Evolutionary conservation across 2,888 invertebrate genomes (phyloP).

Genomic region (Caradrina kadenii): DNA sequence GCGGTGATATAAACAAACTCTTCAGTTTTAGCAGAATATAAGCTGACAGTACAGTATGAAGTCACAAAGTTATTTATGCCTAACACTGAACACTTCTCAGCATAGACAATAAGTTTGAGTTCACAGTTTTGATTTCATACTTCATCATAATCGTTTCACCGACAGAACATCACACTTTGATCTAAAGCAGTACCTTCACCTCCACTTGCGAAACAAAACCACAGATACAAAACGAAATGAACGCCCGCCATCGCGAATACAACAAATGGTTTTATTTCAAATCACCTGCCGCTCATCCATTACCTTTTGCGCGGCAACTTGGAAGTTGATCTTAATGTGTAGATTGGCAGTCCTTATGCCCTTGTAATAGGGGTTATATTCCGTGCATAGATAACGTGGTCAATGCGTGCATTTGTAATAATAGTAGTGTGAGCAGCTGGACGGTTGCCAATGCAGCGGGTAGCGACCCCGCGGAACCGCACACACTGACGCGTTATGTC

Average conservation of each 20-base stretch:
- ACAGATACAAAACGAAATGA: constrained; percentile 51
- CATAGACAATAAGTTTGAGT: constrained; percentile 46
- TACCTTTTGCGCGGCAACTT: constrained; percentile 58
- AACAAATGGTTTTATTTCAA: constrained; percentile 72
- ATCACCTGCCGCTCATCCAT: constrained; percentile 75
- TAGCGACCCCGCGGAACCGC: constrained; percentile 72
- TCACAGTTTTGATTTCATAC: constrained; percentile 70
- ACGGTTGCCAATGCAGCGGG: constrained; percentile 71
- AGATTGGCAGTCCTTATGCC: constrained; percentile 49
- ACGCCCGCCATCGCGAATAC: constrained; percentile 65
- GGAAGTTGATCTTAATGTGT: constrained; percentile 3
- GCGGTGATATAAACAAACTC: too few relatives aligned
- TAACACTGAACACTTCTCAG: constrained; percentile 21
- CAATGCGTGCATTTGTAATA: constrained; percentile 69
- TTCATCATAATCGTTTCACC: constrained; percentile 56
- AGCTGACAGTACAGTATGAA: constrained; percentile 27
- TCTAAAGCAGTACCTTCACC: constrained; percentile 62
- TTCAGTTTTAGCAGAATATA: neutral
- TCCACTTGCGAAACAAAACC: constrained; percentile 55
- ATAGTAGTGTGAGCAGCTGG: constrained; percentile 71
- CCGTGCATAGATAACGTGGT: constrained; percentile 54
- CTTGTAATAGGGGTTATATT: constrained; percentile 51
- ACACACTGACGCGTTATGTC: constrained; percentile 60
- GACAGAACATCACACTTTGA: constrained; percentile 64
- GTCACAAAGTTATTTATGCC: constrained; percentile 46